phyloP scores from a whole-genome alignment of 2,113 vertebrate genomes.

The Gulo gulo region DNA sequence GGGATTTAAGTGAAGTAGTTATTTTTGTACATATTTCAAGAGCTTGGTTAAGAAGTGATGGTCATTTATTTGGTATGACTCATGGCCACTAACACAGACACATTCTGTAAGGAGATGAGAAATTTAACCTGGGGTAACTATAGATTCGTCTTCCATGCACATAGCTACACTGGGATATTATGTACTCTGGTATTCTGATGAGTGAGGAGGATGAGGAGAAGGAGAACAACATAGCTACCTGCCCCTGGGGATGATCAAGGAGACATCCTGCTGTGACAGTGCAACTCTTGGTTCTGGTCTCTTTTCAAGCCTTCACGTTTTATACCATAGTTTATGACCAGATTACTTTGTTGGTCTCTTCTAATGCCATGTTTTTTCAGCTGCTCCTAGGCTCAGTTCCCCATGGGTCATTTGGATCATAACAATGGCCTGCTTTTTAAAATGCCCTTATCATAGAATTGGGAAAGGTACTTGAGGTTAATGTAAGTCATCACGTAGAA shows the following conservation, averaged over 20 bases:
- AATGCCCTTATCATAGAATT: neutral
- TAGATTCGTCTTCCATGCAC: neutral
- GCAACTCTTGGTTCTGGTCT: neutral
- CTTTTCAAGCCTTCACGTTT: neutral
- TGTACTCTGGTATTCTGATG: neutral
- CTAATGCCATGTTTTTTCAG: neutral
- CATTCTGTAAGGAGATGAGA: neutral
- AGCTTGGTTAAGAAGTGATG: neutral
- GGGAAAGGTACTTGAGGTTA: neutral
- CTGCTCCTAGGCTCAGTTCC: neutral
- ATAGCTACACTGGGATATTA: neutral
- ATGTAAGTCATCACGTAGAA: neutral
- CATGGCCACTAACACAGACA: neutral
- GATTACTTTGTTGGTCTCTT: neutral
- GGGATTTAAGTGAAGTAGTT: conserved; percentile 16
- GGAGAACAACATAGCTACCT: neutral
- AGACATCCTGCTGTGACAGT: neutral
- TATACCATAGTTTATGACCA: neutral
- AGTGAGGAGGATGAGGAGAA: neutral
- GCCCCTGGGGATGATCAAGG: neutral
- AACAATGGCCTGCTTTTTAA: neutral
- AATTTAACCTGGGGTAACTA: neutral
- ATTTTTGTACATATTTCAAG: conserved; percentile 32
- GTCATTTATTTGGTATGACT: conserved; percentile 54
- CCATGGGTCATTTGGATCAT: neutral